These are phyloP conservation scores for Steatornis caripensis DNA, from an alignment of 2,113 vertebrate genomes.

Conservation along the genomic window DNA sequence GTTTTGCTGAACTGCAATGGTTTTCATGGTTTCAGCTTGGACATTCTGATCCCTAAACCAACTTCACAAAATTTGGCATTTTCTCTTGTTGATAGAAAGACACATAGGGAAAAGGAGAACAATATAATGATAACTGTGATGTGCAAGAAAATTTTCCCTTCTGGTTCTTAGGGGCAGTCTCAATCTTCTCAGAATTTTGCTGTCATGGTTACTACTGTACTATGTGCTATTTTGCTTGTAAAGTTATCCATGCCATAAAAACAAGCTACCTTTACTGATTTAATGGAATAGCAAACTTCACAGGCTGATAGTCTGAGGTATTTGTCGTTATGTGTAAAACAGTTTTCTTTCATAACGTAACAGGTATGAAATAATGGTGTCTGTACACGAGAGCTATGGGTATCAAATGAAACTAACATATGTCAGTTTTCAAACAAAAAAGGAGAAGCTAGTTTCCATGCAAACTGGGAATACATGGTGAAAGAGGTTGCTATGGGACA, in stretches of 20 bases:
- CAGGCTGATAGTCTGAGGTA: neutral
- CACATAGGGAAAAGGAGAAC: neutral
- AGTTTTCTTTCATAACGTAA: neutral
- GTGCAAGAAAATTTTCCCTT: neutral
- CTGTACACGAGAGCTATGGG: neutral
- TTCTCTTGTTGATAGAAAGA: neutral
- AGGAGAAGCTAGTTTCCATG: rapidly evolving
- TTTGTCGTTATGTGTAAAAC: neutral
- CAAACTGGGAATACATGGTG: neutral
- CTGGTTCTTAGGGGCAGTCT: neutral
- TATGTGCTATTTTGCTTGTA: neutral
- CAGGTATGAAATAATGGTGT: neutral
- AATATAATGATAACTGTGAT: neutral
- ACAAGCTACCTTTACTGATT: neutral
- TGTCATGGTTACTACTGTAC: neutral
- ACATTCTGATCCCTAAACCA: neutral
- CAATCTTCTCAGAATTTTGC: neutral
- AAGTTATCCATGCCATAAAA: neutral
- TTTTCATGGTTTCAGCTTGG: neutral
- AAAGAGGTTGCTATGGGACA: neutral
- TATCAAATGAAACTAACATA: neutral
- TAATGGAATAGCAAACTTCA: neutral
- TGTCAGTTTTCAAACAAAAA: neutral
- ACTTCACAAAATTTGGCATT: neutral
- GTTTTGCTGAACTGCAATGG: neutral